Base-by-base conservation (phyloP, 2,888 invertebrate genomes). In the Tetrapedia diversipes region DNA sequence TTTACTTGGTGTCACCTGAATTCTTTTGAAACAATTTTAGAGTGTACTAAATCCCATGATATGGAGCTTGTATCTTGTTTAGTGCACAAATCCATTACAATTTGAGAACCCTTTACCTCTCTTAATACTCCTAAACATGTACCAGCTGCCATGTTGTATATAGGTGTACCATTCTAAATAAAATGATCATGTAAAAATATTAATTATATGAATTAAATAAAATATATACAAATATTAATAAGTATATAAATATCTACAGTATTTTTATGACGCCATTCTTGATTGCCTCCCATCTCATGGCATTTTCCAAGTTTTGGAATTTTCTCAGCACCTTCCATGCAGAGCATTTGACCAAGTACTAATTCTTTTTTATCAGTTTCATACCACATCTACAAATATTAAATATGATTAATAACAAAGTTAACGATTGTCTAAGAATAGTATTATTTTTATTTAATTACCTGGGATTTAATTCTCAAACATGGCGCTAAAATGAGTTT, bases 221-320 rank as follows among this genome's bases (percentile, higher is more conserved):
- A n/a, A n/a, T n/a, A n/a, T n/a, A n/a, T n/a, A 22, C 37, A 56
- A 47, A 37, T 1, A 29, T 27, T 14, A 49, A 37, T 32, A 49
- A 29, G 56, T 0, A 19, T 16, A 10, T 34, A 53, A 71, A 54
- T 39, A 34, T 89, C 92, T 92, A 97, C 97, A 85, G 94, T 92
- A 77, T 94, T 95, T 79, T 95, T 95, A 89, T 97, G 96, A 64
- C 95, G 95, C 99, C 99, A 99, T 88, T 97, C 97, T 92, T 99
- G 99, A 81, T 96, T 95, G 0, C 97, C 97, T 14, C 97, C 96
- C 93, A 97, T 95, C 90, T 97, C 97, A 88, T 98, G 98, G 88
- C 99, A 99, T 92, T 99, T 98, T 84, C 96, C 95, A 11, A 99
- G 93, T 68, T 95, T 93, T 0, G 98, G 97, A 57, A 93, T 93